Base-by-base conservation (phyloP, 1,140 invertebrate species). In the Pogonus chalceus region DNA sequence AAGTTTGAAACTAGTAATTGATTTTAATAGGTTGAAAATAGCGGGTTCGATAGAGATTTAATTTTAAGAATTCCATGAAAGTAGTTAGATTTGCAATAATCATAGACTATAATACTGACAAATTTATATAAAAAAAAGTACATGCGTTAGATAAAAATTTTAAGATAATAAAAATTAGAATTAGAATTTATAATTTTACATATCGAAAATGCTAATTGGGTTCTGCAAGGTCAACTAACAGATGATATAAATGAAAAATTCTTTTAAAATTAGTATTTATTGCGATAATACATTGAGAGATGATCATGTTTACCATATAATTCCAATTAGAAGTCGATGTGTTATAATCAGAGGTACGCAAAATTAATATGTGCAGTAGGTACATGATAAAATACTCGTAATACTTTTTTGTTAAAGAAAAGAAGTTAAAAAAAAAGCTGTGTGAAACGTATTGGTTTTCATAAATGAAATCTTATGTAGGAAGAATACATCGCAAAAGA, bases 1-100 rank as follows among this genome's bases (percentile, higher is more conserved):
- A 73, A 79, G 54, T 49, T 62, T 63, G 10, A 69, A 49, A 37
- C 49, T 71, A 1, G 48, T 70, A 0, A 72, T 66, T 1, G 71
- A 73, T 57, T 66, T 69, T 56, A 53, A 60, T 21, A 64, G 68
- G 2, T 49, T 71, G 35, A 54, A 59, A 20, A 48, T 50, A 7
- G 64, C 64, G 1, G 61, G 63, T 54, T 46, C 23, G 7, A 71
- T 67, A 55, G 59, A 23, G 63, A 69, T 49, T 35, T 67, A 10
- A 56, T 62, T 24, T 62, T 65, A 1, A 51, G 64, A 23, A 60
- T 69, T 16, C 64, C 62, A 1, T 46, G 65, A 0, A 72, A 69
- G 70, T 65, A 61, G 58, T 26, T 71, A 2, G 20, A 55, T 4
- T 4, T 69, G 16, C 63, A 65, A 39, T 64, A 68, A 20, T 69